These are phyloP conservation scores for Triops cancriformis DNA, from an alignment of 1,140 invertebrate species.

Conservation along the genomic window DNA sequence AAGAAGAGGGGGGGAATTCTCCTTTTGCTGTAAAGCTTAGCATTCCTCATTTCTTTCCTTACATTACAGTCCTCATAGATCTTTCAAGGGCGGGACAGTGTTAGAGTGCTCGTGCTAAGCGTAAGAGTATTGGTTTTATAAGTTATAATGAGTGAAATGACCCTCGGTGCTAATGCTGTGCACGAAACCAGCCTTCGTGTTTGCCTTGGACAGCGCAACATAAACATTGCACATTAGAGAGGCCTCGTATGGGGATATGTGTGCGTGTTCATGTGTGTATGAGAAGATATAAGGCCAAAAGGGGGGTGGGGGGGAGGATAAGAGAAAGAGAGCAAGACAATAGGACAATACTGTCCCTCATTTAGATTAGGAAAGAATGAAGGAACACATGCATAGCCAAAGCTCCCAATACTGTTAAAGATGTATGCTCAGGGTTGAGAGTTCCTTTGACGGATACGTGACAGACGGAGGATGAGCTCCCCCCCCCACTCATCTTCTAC, in stretches of 20 bases:
- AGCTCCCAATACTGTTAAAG: neutral
- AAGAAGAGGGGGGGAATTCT: too few relatives aligned
- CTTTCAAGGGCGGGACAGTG: neutral
- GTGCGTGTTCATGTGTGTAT: neutral
- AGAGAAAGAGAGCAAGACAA: neutral
- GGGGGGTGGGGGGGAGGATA: too few relatives aligned
- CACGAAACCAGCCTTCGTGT: neutral
- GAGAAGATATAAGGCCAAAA: neutral
- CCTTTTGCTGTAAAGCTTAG: too few relatives aligned
- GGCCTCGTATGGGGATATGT: neutral
- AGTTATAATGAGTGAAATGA: conserved; percentile 2
- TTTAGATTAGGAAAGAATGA: conserved; percentile 11
- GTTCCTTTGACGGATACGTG: neutral
- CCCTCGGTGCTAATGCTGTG: neutral
- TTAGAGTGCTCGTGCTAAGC: neutral
- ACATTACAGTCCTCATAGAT: neutral
- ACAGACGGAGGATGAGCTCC: neutral
- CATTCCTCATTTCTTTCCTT: neutral
- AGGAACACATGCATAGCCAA: neutral
- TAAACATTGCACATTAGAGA: neutral
- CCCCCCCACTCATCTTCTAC: neutral
- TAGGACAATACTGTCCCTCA: neutral
- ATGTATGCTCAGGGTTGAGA: neutral
- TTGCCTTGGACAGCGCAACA: neutral
- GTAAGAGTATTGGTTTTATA: neutral